These are phyloP conservation scores for Dendrocopos noguchii DNA, from an alignment of 2,113 vertebrate genomes.

Conservation along the genomic window DNA sequence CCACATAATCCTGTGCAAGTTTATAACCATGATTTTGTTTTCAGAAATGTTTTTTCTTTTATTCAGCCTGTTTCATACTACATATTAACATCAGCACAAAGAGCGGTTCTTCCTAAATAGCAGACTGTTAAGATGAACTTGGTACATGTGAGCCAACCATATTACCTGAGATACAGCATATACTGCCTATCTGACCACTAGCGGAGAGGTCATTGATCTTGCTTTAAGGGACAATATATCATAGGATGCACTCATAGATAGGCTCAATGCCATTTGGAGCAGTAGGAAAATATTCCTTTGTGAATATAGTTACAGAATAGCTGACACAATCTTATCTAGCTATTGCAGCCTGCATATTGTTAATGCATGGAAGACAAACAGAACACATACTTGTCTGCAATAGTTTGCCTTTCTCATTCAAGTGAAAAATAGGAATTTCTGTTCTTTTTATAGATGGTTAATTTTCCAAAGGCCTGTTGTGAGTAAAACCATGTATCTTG, in stretches of 20 bases:
- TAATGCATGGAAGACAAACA: conserved; percentile 11
- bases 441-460: not conserved
- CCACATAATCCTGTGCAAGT: not conserved
- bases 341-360: conserved; percentile 41
- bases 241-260: conserved; percentile 33
- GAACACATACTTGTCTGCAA: not conserved
- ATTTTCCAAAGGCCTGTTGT: not conserved
- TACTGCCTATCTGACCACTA: conserved; percentile 28
- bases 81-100: not conserved
- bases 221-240: conserved; percentile 55
- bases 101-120: not conserved
- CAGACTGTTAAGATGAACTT: not conserved
- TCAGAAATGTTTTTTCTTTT: not conserved
- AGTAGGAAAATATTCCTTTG: conserved; percentile 33
- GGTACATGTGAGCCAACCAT: not conserved
- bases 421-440: not conserved
- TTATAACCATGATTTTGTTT: not conserved
- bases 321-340: conserved; percentile 57
- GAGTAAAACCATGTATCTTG: accelerated
- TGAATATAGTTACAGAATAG: conserved; percentile 26
- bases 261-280: conserved; percentile 34
- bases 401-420: not conserved
- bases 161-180: not conserved
- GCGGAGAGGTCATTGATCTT: conserved; percentile 50
- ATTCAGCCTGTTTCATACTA: not conserved